Evolutionary conservation across 2,888 invertebrate species (phyloP), one percentile per base, ranked within the genome.

Genomic region (Drosophila mettleri): DNA sequence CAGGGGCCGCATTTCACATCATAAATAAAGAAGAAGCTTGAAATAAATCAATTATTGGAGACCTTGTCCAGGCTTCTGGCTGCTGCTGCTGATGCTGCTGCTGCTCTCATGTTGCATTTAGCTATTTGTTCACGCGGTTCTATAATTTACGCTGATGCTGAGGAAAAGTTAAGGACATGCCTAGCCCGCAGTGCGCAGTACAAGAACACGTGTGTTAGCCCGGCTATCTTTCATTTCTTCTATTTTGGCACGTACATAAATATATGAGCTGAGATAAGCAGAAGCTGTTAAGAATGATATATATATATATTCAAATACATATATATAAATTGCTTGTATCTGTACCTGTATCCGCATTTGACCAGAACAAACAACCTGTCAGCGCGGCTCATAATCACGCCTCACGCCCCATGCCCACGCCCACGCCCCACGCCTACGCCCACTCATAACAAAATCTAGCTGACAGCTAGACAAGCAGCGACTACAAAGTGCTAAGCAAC

Each of bases 231-330:
- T 43, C 78, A 70, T 76, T 66, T 29, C 81, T 87, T n/a, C 16
- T 31, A 18, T 53, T 14, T 38, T 79, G 83, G 87, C 83, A 84
- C 83, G 83, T 84, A 84, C 88, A 88, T 69, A 69, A 79, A 85
- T 78, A 87, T 87, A 87, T 74, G 89, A 81, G 79, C 67, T 52
- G 45, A 87, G 85, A 85, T 85, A 85, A 88, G 88, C 78, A 69
- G 61, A 45, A 66, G 75, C 65, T 64, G 62, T 52, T 36, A 38
- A 31, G 49, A 22, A 22, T 49, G n/a, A 3, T 2, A 48, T 20
- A 33, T 1, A 31, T 7, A 29, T 9, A 14, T 33, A 22, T 10
- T n/a, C n/a, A n/a, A 45, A n/a, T 24, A 24, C 5, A 8, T 18
- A 31, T 46, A 29, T 18, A 29, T 18, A 33, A n/a, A n/a, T n/a